Evolutionary conservation across 2,888 invertebrate genomes (phyloP).

Genomic region (Lasioglossum leucozonium): DNA sequence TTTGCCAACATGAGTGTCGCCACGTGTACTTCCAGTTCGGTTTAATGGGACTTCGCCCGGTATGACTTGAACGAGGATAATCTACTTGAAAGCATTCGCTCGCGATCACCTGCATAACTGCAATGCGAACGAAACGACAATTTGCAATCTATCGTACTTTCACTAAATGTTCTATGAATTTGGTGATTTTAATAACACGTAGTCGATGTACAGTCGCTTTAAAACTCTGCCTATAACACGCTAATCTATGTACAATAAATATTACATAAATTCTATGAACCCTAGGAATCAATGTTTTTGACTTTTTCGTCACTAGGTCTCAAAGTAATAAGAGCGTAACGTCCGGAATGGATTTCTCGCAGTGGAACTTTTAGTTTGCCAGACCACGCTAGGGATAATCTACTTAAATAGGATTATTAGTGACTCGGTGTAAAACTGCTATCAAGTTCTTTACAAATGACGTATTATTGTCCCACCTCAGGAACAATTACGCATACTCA

Average conservation of each 20-base stretch:
- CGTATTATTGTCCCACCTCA: neutral
- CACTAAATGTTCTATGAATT: neutral
- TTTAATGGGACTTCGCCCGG: neutral
- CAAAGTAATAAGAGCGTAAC: neutral
- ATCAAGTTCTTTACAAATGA: neutral
- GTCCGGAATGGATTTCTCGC: neutral
- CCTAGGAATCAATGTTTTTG: neutral
- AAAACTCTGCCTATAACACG: neutral
- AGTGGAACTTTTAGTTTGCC: neutral
- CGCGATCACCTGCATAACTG: neutral
- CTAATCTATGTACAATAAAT: neutral
- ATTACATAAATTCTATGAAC: neutral
- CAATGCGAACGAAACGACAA: neutral
- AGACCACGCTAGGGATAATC: neutral
- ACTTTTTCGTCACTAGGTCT: neutral
- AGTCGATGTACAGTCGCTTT: neutral
- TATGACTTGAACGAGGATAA: neutral
- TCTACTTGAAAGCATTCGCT: neutral
- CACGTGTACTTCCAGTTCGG: neutral
- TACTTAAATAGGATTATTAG: neutral
- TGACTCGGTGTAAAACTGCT: neutral
- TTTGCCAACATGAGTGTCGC: neutral
- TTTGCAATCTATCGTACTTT: neutral
- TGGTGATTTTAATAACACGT: neutral
- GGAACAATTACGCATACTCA: neutral